These are phyloP conservation scores for Phyllopteryx taeniolatus DNA, from an alignment of 2,113 vertebrate species.

Conservation along the genomic window DNA sequence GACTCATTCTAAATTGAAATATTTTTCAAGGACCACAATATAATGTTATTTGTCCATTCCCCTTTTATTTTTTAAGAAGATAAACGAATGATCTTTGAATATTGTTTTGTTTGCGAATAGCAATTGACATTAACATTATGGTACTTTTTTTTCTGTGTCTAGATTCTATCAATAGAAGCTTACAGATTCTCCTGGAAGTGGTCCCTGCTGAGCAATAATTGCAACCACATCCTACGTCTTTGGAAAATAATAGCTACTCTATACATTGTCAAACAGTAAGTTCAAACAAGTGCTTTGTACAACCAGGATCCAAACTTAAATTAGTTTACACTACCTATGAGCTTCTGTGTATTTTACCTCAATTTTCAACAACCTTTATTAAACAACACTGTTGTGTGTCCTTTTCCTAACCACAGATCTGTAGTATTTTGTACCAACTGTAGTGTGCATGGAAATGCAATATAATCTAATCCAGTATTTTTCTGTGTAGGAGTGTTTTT, in stretches of 20 bases:
- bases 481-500: too few relatives aligned
- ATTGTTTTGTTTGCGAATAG: neutral
- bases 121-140: neutral
- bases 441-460: neutral
- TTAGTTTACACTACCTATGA: too few relatives aligned
- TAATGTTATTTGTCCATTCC: neutral
- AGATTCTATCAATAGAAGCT: slow-evolving; percentile 77
- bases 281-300: too few relatives aligned
- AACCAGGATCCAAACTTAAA: too few relatives aligned
- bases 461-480: neutral
- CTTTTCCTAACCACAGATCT: neutral
- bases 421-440: too few relatives aligned
- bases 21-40: neutral
- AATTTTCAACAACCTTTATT: neutral
- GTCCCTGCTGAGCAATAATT: slow-evolving; percentile 76
- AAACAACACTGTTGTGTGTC: neutral
- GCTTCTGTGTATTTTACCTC: too few relatives aligned
- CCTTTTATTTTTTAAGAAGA: neutral
- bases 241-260: too few relatives aligned
- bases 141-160: slow-evolving; percentile 55
- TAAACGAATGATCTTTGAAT: neutral
- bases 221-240: neutral
- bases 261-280: neutral
- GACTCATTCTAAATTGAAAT: too few relatives aligned
- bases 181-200: slow-evolving; percentile 90